Percentiles rank a stretch among this genome's conserved stretches.
Evolutionary conservation across 2,113 vertebrate genomes (phyloP).

Genomic region (Neodon shergylaensis): DNA sequence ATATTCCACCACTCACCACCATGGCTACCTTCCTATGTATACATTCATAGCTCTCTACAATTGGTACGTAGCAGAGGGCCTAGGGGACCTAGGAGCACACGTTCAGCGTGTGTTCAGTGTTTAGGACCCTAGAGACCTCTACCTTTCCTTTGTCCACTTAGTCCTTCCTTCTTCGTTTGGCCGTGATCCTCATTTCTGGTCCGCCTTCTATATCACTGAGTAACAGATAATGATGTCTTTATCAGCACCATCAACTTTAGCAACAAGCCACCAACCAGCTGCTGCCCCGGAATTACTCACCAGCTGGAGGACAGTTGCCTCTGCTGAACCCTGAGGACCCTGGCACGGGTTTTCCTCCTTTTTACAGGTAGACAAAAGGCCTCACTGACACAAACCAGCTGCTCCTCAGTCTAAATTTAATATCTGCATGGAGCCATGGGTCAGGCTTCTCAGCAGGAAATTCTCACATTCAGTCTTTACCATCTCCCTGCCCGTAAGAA

Average conservation of each 20-base stretch:
- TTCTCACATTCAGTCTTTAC: neutral
- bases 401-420: conserved; percentile 21
- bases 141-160: neutral
- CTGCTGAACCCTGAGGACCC: conserved; percentile 22
- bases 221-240: neutral
- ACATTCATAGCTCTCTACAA: neutral
- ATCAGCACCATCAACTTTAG: conserved; percentile 30
- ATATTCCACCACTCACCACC: neutral
- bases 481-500: neutral
- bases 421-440: neutral
- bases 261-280: conserved; percentile 1
- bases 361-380: conserved; percentile 39
- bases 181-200: neutral
- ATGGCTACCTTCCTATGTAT: neutral
- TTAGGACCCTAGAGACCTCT: neutral
- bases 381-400: conserved; percentile 20
- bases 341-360: neutral
- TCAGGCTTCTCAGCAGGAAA: conserved; percentile 34
- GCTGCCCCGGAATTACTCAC: neutral
- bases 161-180: neutral
- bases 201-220: neutral
- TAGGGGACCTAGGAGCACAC: neutral
- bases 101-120: neutral
- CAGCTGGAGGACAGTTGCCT: neutral
- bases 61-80: neutral